A percentile compares a stretch with the other conserved stretches of the same genome.
Evolutionary conservation across 2,797 vertebrate genomes (phyloP).

Genomic region (Vireo griseus): DNA sequence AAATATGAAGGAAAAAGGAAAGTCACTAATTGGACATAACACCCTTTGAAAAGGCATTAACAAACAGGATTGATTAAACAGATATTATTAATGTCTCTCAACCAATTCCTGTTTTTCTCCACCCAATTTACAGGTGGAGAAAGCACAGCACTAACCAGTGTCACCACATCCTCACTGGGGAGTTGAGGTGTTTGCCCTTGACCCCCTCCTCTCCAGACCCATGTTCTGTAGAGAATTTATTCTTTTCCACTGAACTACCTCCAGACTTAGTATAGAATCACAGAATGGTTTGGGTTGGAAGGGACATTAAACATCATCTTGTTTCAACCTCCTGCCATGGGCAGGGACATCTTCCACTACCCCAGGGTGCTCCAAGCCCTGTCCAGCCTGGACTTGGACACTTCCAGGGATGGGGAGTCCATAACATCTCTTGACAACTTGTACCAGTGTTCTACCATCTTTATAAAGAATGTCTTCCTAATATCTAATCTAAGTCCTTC

Average conservation of each 20-base stretch:
- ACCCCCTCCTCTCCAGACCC: rapidly evolving
- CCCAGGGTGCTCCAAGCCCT: rapidly evolving
- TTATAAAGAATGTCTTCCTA: not conserved
- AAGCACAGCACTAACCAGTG: not conserved
- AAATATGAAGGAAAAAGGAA: not conserved
- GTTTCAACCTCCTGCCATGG: rapidly evolving
- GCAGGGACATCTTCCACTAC: rapidly evolving
- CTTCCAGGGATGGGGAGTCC: not conserved
- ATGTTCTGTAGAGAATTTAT: not conserved
- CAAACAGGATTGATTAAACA: not conserved
- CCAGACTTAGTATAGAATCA: not conserved
- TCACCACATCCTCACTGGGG: not conserved
- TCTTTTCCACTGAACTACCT: not conserved
- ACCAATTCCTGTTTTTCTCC: not conserved
- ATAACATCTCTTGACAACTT: not conserved
- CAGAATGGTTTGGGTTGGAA: not conserved
- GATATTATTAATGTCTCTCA: not conserved
- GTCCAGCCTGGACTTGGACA: rapidly evolving
- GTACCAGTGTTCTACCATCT: not conserved
- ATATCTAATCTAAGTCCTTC: not conserved
- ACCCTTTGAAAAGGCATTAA: not conserved
- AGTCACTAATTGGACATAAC: not conserved
- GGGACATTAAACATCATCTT: not conserved
- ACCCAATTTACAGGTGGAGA: not conserved
- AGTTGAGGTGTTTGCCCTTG: not conserved